These are phyloP conservation scores for Python bivittatus DNA, from an alignment of 2,113 vertebrate genomes.

Conservation along the genomic window DNA sequence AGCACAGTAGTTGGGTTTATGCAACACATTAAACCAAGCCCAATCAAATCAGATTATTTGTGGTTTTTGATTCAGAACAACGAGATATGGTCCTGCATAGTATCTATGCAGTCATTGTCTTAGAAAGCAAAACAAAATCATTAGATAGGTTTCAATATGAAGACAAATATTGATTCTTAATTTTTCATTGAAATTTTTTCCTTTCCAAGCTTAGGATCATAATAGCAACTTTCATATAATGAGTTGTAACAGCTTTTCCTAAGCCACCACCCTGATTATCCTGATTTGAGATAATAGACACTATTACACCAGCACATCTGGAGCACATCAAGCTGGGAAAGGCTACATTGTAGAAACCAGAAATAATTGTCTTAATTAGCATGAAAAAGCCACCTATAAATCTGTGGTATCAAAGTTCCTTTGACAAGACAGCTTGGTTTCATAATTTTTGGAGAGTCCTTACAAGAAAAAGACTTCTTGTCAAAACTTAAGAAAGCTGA, in stretches of 20 bases:
- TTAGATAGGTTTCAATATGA: background rate
- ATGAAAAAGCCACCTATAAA: background rate
- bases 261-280: background rate
- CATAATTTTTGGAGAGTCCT: background rate
- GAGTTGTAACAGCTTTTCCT: background rate
- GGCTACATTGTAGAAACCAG: background rate
- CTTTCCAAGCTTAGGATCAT: background rate
- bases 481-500: background rate
- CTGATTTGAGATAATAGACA: background rate
- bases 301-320: background rate
- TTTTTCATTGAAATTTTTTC: background rate
- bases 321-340: background rate
- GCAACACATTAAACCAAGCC: background rate
- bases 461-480: background rate
- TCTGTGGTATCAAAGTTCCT: background rate
- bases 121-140: background rate
- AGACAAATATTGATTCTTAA: background rate
- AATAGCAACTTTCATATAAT: background rate
- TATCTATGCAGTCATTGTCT: background rate
- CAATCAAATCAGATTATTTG: background rate
- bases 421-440: background rate
- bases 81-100: background rate
- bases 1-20: background rate
- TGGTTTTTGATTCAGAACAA: background rate
- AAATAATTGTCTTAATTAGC: conserved; percentile 2